Conservation (phyloP, 2,888 invertebrate genomes). For the Adineta ricciae region DNA sequence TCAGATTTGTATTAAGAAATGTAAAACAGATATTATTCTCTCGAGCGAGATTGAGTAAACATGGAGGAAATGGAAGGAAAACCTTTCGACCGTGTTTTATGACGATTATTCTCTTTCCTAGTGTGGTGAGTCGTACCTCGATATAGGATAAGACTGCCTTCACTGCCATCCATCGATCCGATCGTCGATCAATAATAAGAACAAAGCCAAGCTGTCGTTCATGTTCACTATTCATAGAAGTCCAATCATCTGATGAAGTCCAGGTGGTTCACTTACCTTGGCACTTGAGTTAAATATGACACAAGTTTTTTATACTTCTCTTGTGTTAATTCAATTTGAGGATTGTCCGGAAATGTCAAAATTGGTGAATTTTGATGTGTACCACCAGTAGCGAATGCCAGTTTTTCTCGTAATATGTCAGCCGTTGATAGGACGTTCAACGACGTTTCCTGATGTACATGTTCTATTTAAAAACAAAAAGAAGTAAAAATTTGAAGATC, state of each 20-base stretch:
- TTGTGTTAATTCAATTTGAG: constrained; percentile 1
- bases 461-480: neutral
- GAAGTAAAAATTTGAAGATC: neutral
- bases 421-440: neutral
- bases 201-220: constrained; percentile 91
- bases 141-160: constrained; percentile 80
- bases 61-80: too few relatives aligned
- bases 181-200: constrained; percentile 82
- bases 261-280: neutral
- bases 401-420: neutral
- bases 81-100: too few relatives aligned
- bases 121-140: constrained; percentile 66
- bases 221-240: constrained; percentile 49
- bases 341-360: constrained; percentile 2
- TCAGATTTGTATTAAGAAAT: too few relatives aligned
- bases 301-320: constrained; percentile 19
- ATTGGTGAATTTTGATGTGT: neutral
- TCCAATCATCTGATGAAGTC: too few relatives aligned
- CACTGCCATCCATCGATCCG: constrained; percentile 90
- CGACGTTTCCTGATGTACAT: neutral
- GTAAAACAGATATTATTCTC: too few relatives aligned
- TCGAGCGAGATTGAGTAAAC: too few relatives aligned
- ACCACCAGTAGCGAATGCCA: neutral
- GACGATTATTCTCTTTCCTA: too few relatives aligned
- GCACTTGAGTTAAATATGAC: constrained; percentile 19